A percentile compares a stretch with the other conserved stretches of the same genome.
Evolutionary conservation across 2,888 invertebrate genomes (phyloP).

Genomic region (Drosophila niveifrons): DNA sequence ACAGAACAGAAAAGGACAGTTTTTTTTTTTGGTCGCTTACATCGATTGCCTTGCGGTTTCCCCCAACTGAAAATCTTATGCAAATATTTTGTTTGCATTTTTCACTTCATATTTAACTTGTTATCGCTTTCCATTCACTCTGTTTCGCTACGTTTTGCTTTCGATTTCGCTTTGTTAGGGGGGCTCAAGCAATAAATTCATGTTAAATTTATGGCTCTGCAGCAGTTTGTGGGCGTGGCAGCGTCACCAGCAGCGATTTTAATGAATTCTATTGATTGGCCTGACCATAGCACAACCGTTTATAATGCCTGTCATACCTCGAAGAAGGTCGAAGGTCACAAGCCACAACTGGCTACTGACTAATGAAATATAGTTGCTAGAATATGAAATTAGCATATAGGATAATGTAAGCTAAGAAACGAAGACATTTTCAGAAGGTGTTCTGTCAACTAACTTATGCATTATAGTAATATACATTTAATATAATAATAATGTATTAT

Average conservation of each 20-base stretch:
- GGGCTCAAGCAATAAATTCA: slow-evolving; percentile 36
- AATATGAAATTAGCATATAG: slow-evolving; percentile 5
- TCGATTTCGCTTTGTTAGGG: slow-evolving; percentile 18
- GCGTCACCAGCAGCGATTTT: slow-evolving; percentile 58
- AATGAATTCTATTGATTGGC: slow-evolving; percentile 75
- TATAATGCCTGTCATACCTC: slow-evolving; percentile 32
- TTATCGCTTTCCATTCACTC: slow-evolving; percentile 51
- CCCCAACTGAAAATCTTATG: slow-evolving; percentile 63
- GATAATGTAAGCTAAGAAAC: background rate
- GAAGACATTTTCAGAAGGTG: background rate
- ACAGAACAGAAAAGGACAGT: slow-evolving; percentile 32
- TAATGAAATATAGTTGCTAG: slow-evolving; percentile 13
- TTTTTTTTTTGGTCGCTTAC: slow-evolving; percentile 25
- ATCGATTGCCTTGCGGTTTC: slow-evolving; percentile 40
- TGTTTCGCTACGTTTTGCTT: slow-evolving; percentile 7
- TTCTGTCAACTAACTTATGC: background rate
- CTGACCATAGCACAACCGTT: slow-evolving; percentile 20
- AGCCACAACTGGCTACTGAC: background rate
- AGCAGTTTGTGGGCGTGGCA: slow-evolving; percentile 37
- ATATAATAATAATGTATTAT: too few species aligned
- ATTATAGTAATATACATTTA: too few species aligned
- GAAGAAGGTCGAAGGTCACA: slow-evolving; percentile 39
- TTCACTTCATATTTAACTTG: slow-evolving; percentile 74
- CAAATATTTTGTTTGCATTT: slow-evolving; percentile 76
- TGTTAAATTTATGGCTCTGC: slow-evolving; percentile 54